Evolutionary conservation across 2,113 vertebrate species (phyloP).

Genomic region (Ciconia maguari): DNA sequence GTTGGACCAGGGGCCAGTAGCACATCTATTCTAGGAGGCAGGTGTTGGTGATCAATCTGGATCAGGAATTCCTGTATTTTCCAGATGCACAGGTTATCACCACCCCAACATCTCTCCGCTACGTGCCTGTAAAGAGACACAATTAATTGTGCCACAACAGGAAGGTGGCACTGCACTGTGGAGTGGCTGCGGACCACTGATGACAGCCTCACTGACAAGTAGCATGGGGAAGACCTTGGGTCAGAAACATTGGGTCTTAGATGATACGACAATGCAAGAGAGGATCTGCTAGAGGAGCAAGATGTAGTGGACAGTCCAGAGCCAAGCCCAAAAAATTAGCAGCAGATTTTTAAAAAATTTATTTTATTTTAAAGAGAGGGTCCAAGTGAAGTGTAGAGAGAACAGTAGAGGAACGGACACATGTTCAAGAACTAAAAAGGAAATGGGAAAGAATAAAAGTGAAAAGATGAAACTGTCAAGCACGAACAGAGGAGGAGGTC

Average conservation of each 20-base stretch:
- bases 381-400: not conserved
- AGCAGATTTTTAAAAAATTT: not conserved
- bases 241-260: not conserved
- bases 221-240: not conserved
- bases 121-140: not conserved
- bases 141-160: not conserved
- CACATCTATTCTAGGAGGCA: not conserved
- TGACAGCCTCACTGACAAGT: not conserved
- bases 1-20: not conserved
- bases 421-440: not conserved
- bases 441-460: not conserved
- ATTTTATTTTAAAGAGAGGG: not conserved
- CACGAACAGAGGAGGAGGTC: not conserved
- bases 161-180: not conserved
- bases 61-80: not conserved
- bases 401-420: rapidly evolving
- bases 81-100: not conserved
- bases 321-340: not conserved
- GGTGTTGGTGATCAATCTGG: not conserved
- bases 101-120: not conserved
- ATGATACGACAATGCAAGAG: not conserved
- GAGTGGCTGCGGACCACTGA: not conserved
- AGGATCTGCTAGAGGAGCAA: not conserved
- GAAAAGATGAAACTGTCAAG: not conserved
- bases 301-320: not conserved